Percentiles rank a stretch among this genome's conserved stretches.
These are phyloP conservation scores for Heterohyrax brucei DNA, from an alignment of 2,797 vertebrate genomes.

Conservation along the genomic window DNA sequence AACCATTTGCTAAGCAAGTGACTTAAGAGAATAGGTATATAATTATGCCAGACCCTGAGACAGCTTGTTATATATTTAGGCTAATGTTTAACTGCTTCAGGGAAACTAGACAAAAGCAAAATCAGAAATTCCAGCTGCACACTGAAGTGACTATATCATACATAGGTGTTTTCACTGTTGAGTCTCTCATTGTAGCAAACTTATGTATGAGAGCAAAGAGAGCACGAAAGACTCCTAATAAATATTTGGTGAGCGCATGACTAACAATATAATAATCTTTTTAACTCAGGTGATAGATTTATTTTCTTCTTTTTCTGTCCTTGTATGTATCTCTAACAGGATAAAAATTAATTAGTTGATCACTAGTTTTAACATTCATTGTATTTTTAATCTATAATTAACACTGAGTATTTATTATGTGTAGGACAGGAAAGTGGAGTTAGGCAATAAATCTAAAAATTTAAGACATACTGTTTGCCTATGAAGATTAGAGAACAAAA, in stretches of 20 bases:
- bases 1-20: slow-evolving; percentile 41
- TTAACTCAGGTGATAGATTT: background rate
- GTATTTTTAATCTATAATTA: background rate
- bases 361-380: slow-evolving; percentile 56
- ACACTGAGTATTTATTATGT: background rate
- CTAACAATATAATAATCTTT: slow-evolving; percentile 30
- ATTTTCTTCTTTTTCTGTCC: background rate
- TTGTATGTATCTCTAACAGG: background rate
- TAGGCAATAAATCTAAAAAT: slow-evolving; percentile 1
- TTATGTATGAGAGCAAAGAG: slow-evolving; percentile 31
- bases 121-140: slow-evolving; percentile 61
- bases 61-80: slow-evolving; percentile 58
- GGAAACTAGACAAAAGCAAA: slow-evolving; percentile 39
- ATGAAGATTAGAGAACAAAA: slow-evolving; percentile 22
- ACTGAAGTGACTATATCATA: background rate
- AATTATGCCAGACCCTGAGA: slow-evolving; percentile 17
- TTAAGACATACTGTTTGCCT: background rate
- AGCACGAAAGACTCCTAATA: background rate
- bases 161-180: slow-evolving; percentile 3
- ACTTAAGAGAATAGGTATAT: slow-evolving; percentile 61
- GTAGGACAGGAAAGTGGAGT: background rate
- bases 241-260: slow-evolving; percentile 43
- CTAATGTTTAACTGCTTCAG: slow-evolving; percentile 63
- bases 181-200: background rate
- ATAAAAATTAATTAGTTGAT: slow-evolving; percentile 19